Base-by-base conservation (phyloP, 2,888 invertebrate genomes). In the Macaria liturata region DNA sequence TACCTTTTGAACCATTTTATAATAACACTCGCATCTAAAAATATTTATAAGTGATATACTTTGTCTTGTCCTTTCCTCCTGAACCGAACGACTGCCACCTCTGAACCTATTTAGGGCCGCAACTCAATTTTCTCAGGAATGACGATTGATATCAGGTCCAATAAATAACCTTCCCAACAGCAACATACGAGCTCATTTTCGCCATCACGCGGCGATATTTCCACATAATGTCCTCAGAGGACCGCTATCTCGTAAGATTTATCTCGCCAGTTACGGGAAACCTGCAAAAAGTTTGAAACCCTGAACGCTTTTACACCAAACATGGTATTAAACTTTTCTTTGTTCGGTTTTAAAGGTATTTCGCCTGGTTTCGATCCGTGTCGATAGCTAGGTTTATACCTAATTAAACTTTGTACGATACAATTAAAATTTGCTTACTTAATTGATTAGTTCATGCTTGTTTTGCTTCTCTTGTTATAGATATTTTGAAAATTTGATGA, bases 241-340 rank as follows among this genome's bases (percentile, higher is more conserved):
- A 77, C 76, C 74, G 75, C 78, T 80, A 82, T 83, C 81, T 80
- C 62, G 30, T 65, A 76, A 83, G 81, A 84, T 85, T 85, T 84
- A 86, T 85, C 81, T 81, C 71, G 76, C 81, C 76, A 71, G 75
- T 69, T 69, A 71, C 70, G 69, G 67, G 68, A 71, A 68, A 76
- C 74, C 69, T 69, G 69, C 68, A 66, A 72, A 61, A 58, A 62
- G 39, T 55, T 53, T 34, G 52, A 43, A 58, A 39, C 45, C 44
- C 48, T 56, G 46, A 56, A 51, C 54, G 49, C 31, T 53, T 52
- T 51, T 46, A 42, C 51, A 56, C 40, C 50, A 58, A 54, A 52
- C 49, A 52, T 49, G 20, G 58, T 45, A 58, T 58, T 45, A 57
- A 54, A 58, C 46, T 52, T 58, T 58, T 46, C 46, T 51, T 57